Conservation (phyloP, 2,113 vertebrate species). For the Engystomops pustulosus region DNA sequence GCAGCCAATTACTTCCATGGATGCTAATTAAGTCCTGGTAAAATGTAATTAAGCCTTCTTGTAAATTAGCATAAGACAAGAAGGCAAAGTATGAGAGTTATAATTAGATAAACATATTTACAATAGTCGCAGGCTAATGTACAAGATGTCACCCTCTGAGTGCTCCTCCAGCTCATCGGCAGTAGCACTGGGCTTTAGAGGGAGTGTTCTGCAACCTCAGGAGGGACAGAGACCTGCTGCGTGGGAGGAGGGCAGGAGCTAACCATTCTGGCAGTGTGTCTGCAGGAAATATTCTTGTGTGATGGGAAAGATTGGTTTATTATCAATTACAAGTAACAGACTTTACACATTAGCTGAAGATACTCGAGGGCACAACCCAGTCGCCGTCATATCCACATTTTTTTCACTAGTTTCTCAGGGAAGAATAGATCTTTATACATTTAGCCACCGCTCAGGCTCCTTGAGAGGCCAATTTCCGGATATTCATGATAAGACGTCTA, state of each 20-base stretch:
- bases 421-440: background rate
- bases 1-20: slow-evolving; percentile 47
- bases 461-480: slow-evolving; percentile 78
- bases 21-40: slow-evolving; percentile 46
- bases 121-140: slow-evolving; percentile 30
- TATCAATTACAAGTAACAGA: background rate
- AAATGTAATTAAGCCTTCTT: slow-evolving; percentile 44
- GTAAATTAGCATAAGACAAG: slow-evolving; percentile 28
- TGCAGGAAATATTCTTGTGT: background rate
- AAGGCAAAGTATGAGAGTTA: background rate
- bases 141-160: slow-evolving; percentile 8
- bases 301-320: background rate
- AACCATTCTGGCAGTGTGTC: background rate
- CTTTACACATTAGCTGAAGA: background rate
- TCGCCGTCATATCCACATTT: background rate
- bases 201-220: background rate
- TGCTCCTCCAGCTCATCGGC: background rate
- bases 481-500: slow-evolving; percentile 87
- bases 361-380: background rate
- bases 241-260: background rate
- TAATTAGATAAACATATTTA: slow-evolving; percentile 47
- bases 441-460: slow-evolving; percentile 56
- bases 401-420: too few relatives aligned
- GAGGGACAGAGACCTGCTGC: background rate
- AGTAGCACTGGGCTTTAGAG: background rate